Evolutionary conservation across 2,113 vertebrate genomes (phyloP), one percentile per base, ranked within the genome.

Genomic region (Ardeotis arabs): DNA sequence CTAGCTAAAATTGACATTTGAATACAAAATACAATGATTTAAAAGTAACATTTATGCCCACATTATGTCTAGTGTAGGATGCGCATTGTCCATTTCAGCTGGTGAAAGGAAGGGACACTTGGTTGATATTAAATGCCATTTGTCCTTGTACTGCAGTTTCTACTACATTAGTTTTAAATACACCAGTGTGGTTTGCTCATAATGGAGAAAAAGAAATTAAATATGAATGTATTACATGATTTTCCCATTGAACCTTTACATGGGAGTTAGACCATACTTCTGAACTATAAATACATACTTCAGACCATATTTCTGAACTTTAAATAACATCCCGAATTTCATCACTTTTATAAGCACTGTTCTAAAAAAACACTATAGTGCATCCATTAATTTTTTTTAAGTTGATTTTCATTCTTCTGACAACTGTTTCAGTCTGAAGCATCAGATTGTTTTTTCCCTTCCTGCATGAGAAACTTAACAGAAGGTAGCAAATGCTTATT

Each of bases 171-270:
- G 55, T 91, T 96, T 90, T 90, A 95, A 95, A 87, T 89, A 95
- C 44, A 95, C 69, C 80, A 75, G 24, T 86, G 89, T 84, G 84
- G 47, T 77, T 88, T 92, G 60, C 59, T 89, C 85, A 83, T 96
- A 95, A 96, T 87, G 87, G 86, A 96, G 88, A 86, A 91, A 96
- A 91, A 94, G 72, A 87, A 93, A 97, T 96, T 89, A 96, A 97
- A 97, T 95, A 96, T 97, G 69, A 95, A 96, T 96, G 68, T 62
- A 76, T 92, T 72, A 95, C 96, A 95, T 60, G 76, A 85, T 95
- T 97, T 96, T 96, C 84, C 95, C 94, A 95, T 94, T 97, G 86
- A 95, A 94, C 73, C 95, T 93, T 64, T 96, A 77, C 68, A 33
- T 69, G 56, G 55, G 28, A 95, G 47, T 72, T 90, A 94, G 90